Evolutionary conservation across 2,797 vertebrate species (phyloP), one percentile per base, ranked within the genome.

Genomic region (Lutjanus campechanus): DNA sequence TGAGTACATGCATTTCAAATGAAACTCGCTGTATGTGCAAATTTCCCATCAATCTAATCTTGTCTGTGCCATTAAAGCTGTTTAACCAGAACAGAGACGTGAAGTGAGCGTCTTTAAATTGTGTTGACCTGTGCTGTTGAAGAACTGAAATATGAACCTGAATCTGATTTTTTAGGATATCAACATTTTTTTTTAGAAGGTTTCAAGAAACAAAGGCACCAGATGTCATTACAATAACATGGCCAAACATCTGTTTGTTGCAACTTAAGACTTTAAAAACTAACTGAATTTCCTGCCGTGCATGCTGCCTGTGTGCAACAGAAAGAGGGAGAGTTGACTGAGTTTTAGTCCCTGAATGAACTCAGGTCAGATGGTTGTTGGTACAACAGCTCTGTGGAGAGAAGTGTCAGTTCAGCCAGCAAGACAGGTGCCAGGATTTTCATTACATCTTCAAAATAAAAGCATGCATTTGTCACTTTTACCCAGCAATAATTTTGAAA

Each of bases 41-140:
- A 62, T 25, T n/a, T 72, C 43, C 20, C n/a, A 5, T 73, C 25
- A 19, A 29, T 4, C 49, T 69, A 11, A 41, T 7, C 51, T 11
- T 67, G 13, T 83, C 17, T 79, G 67, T 84, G 73, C 44, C 65
- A 93, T 90, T 94, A 93, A 94, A 94, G 64, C 83, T 85, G 43
- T 91, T 90, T 90, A 83, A 93, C 86, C 90, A 88, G 88, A 85
- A 16, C 47, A 55, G 8, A 69, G 22, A 8, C 40, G 8, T 71
- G 22, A 8, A 43, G 8, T 41, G 16, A 56, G 46, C 25, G 13
- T 66, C 13, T 59, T 69, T 36, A 43, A 47, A 17, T 49, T 22
- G 1, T 61, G 8, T 70, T 77, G 8, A 36, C 3, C 8, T 50
- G 19, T 41, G 7, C 15, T 68, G 41, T 8, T 40, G 4, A 1